Evolutionary conservation across 2,797 vertebrate genomes (phyloP).

Genomic region (Triplophysa bombifrons): DNA sequence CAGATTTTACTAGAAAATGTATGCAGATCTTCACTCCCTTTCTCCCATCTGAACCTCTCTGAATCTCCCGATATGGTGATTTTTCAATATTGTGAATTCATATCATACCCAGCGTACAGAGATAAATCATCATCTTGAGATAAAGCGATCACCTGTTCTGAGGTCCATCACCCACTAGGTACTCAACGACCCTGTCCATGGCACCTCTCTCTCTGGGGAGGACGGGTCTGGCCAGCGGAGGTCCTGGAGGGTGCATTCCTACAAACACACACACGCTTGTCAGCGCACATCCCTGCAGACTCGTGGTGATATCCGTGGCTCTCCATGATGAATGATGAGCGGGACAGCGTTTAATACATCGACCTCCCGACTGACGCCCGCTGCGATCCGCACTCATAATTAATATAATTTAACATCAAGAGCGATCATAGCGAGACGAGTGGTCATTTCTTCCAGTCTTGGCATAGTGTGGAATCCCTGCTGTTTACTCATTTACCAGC

Average conservation of each 20-base stretch:
- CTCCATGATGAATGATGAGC: slow-evolving; percentile 64
- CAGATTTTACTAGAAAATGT: not conserved
- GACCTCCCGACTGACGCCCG: slow-evolving; percentile 82
- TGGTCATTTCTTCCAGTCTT: slow-evolving; percentile 95
- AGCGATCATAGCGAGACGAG: slow-evolving; percentile 93
- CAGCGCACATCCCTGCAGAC: not conserved
- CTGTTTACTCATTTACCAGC: slow-evolving; percentile 99
- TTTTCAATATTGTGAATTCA: slow-evolving; percentile 12
- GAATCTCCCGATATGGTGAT: slow-evolving; percentile 17
- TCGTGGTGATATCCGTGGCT: slow-evolving; percentile 26
- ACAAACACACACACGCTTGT: slow-evolving; percentile 50
- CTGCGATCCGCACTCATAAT: slow-evolving; percentile 88
- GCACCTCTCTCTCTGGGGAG: slow-evolving; percentile 91
- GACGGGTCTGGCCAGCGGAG: slow-evolving; percentile 92
- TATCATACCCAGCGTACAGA: slow-evolving; percentile 8
- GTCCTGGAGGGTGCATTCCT: slow-evolving; percentile 97
- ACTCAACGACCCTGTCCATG: slow-evolving; percentile 94
- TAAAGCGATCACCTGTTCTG: slow-evolving; percentile 88
- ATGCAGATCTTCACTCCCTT: not conserved
- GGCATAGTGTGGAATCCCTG: slow-evolving; percentile 97
- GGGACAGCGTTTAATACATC: slow-evolving; percentile 72
- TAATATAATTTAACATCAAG: slow-evolving; percentile 97
- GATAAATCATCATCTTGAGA: slow-evolving; percentile 37
- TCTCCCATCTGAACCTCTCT: not conserved
- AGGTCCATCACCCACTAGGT: slow-evolving; percentile 96